These are phyloP conservation scores for Nemopilema nomurai DNA, from an alignment of 30 jellyfish, hydroid and myxozoan genomes.

Conservation along the genomic window DNA sequence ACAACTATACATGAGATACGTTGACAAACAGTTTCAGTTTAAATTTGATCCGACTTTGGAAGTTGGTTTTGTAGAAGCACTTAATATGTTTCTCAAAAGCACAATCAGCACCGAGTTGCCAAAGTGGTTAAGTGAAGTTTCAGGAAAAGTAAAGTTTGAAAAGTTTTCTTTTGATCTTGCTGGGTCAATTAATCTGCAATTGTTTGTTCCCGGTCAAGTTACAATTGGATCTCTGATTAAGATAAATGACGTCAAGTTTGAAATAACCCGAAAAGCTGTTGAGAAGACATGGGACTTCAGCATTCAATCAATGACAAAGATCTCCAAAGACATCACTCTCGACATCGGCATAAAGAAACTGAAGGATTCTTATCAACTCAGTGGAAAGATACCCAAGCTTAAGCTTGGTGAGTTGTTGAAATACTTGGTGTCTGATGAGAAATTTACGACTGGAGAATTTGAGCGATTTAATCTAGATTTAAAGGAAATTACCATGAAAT, in stretches of 20 bases:
- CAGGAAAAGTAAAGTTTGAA: background rate
- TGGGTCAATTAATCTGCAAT: constrained; percentile 7
- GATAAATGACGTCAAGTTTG: background rate
- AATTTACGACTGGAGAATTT: constrained; percentile 1
- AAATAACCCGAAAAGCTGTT: constrained; percentile 3
- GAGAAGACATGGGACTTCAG: constrained; percentile 9
- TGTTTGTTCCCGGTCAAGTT: constrained; percentile 18
- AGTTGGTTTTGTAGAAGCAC: background rate
- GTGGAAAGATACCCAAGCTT: background rate
- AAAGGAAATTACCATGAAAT: background rate
- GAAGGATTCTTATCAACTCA: background rate
- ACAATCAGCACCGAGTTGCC: constrained; percentile 13
- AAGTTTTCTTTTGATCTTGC: constrained; percentile 21
- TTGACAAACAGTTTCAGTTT: background rate
- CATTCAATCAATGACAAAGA: constrained; percentile 13
- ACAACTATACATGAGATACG: constrained; percentile 2
- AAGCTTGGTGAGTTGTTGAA: background rate
- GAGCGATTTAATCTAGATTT: constrained; percentile 25
- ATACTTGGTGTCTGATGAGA: constrained; percentile 6
- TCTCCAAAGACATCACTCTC: constrained; percentile 3
- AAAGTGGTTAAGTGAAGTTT: constrained; percentile 19
- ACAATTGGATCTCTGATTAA: constrained; percentile 4
- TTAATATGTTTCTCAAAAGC: constrained; percentile 7
- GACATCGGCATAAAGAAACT: constrained; percentile 6
- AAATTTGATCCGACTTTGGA: constrained; percentile 17